Conservation (phyloP, 1,140 invertebrate species). For the Ceratosolen fusciceps region DNA sequence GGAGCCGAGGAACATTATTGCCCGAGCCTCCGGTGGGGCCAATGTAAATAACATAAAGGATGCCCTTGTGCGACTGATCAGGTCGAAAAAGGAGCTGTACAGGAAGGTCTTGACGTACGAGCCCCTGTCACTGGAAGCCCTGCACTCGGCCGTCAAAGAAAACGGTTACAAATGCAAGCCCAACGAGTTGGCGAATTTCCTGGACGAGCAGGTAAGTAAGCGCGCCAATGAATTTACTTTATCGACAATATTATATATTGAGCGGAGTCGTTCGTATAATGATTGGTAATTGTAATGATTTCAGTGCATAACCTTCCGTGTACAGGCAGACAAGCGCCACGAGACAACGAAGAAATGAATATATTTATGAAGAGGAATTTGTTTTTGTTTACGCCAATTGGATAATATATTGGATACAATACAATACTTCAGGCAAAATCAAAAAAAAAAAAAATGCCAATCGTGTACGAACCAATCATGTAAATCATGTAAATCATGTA, state of each 20-base stretch:
- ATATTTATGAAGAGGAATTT: too few species aligned
- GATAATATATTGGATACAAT: too few species aligned
- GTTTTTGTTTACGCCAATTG: too few species aligned
- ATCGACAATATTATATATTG: neutral
- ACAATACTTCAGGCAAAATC: too few species aligned
- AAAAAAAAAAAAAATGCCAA: too few species aligned
- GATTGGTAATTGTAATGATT: conserved; percentile 43
- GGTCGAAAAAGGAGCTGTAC: conserved; percentile 61
- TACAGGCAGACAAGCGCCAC: conserved; percentile 18
- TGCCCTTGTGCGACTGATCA: conserved; percentile 61
- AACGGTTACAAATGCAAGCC: conserved; percentile 66
- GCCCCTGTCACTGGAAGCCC: conserved; percentile 67
- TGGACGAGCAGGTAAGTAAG: conserved; percentile 71
- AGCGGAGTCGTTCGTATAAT: too few species aligned
- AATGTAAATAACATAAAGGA: too few species aligned
- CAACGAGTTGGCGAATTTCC: conserved; percentile 65
- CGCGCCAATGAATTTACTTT: too few species aligned
- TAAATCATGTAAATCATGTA: too few species aligned
- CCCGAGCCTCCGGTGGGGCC: too few species aligned
- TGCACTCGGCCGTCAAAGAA: conserved; percentile 62
- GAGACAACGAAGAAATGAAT: conserved; percentile 1
- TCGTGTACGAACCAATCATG: too few species aligned
- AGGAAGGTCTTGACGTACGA: conserved; percentile 69
- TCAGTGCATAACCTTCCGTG: conserved; percentile 48
- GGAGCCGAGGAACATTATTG: too few species aligned